Conservation (phyloP, 92 coral and sea anemone species). For the Zoanthus sansibaricus region DNA sequence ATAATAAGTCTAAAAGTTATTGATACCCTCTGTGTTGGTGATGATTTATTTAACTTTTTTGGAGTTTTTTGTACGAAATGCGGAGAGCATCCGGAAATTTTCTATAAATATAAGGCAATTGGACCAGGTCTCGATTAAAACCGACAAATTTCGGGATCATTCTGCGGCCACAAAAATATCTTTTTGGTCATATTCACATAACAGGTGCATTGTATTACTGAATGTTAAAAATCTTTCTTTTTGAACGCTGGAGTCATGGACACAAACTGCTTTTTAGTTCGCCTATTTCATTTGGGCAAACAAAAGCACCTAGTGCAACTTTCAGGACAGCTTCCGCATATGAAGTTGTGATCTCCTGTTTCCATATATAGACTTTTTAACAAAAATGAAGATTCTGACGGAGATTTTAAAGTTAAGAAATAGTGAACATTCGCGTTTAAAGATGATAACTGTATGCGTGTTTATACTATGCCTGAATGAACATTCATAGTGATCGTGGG, state of each 20-base stretch:
- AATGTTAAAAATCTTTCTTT: not conserved
- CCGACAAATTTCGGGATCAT: too few species aligned
- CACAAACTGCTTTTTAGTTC: not conserved
- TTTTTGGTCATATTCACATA: not conserved
- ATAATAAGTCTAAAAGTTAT: not conserved
- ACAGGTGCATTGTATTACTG: not conserved
- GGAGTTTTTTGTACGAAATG: not conserved
- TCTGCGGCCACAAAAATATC: not conserved
- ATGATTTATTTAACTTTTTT: not conserved
- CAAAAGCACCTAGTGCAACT: not conserved
- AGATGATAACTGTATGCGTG: not conserved
- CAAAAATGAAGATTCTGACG: not conserved
- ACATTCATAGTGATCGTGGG: not conserved
- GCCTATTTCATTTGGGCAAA: constrained; percentile 25
- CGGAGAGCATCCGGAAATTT: too few species aligned
- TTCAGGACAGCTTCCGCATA: not conserved
- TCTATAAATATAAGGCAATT: too few species aligned
- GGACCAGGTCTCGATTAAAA: too few species aligned
- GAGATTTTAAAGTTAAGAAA: not conserved
- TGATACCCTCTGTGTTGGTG: not conserved
- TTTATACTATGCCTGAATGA: not conserved
- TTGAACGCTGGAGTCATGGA: not conserved
- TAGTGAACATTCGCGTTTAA: not conserved
- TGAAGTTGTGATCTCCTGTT: constrained; percentile 12
- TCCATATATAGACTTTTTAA: constrained; percentile 22